Conservation (phyloP, 2,797 vertebrate genomes). For the Peromyscus aztecus region DNA sequence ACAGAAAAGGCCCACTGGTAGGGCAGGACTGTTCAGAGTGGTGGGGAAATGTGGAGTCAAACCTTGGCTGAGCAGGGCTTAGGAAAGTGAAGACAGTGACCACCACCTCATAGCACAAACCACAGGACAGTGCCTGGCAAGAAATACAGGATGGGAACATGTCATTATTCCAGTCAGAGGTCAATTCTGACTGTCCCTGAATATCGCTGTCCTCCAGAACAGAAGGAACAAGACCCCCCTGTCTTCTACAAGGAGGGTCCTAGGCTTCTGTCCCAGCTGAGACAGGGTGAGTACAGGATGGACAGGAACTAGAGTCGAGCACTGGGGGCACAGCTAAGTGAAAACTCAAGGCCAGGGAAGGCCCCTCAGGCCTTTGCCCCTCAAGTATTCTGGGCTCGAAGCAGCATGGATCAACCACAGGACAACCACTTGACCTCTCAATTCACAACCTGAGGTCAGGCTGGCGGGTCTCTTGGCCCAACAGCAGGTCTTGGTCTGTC, state of each 20-base stretch:
- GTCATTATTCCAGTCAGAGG: neutral
- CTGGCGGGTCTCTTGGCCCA: neutral
- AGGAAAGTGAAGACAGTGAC: constrained; percentile 36
- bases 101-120: neutral
- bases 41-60: constrained; percentile 35
- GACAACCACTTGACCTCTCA: neutral
- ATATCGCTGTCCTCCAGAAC: neutral
- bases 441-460: constrained; percentile 1
- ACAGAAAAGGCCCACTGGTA: constrained; percentile 17
- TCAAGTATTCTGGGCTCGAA: neutral
- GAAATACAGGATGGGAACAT: constrained; percentile 21
- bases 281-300: neutral
- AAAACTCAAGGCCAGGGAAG: constrained; percentile 5
- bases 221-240: neutral
- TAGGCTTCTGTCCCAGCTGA: neutral
- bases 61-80: constrained; percentile 29
- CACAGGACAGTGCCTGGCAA: constrained; percentile 33
- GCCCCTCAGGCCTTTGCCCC: neutral
- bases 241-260: neutral
- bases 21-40: neutral
- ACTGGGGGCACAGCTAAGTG: neutral
- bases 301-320: neutral
- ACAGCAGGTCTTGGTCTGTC: neutral
- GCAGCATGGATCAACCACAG: neutral
- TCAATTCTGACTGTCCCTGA: neutral